phyloP scores from a whole-genome alignment of 2,113 vertebrate genomes.

The Clarias gariepinus region DNA sequence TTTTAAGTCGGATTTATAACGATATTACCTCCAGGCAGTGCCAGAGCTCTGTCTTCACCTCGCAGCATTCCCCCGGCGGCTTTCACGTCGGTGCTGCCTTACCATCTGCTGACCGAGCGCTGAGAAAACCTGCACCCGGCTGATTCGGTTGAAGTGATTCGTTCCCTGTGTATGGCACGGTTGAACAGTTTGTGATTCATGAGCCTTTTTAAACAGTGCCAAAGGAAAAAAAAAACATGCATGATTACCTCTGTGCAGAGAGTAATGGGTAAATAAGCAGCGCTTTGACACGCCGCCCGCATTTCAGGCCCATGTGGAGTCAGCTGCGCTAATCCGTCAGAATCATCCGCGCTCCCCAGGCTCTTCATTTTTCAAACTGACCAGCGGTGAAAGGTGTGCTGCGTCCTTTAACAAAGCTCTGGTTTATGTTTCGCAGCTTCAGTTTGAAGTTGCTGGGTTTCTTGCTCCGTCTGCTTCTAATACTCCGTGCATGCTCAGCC shows the following conservation, averaged over 20 bases:
- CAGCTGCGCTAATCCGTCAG: neutral
- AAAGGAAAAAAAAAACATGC: constrained; percentile 4
- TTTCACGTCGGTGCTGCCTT: neutral
- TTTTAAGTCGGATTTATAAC: constrained; percentile 25
- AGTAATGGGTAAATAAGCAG: constrained; percentile 17
- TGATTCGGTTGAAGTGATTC: neutral
- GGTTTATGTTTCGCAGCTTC: neutral
- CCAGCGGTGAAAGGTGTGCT: neutral
- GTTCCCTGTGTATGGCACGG: neutral
- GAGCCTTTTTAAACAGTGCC: constrained; percentile 1
- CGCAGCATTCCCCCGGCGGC: constrained; percentile 2
- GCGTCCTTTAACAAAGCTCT: neutral
- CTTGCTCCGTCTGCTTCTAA: constrained; percentile 27
- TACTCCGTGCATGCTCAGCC: neutral
- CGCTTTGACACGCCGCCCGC: neutral
- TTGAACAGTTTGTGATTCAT: constrained; percentile 4
- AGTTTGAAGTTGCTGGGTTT: constrained; percentile 15
- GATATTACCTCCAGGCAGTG: neutral
- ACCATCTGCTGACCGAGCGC: constrained; percentile 22
- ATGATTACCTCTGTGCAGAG: constrained; percentile 11
- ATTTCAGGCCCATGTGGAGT: neutral
- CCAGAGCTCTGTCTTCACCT: neutral
- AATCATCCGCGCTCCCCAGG: neutral
- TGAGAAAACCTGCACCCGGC: neutral
- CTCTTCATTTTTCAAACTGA: neutral